These are phyloP conservation scores for Menidia beryllina DNA, from an alignment of 2,113 vertebrate genomes.

Conservation along the genomic window DNA sequence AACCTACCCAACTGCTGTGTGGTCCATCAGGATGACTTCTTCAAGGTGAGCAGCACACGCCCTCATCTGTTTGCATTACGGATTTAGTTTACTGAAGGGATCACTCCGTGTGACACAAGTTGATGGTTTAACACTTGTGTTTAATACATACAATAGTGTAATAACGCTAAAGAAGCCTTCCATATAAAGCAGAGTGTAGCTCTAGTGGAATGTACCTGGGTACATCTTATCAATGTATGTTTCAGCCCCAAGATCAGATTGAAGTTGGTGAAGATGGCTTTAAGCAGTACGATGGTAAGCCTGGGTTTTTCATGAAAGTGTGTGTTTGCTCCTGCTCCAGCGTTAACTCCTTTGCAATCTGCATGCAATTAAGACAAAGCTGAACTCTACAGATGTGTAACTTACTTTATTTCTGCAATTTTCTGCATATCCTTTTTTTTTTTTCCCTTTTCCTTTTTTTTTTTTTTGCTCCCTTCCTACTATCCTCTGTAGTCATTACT, in stretches of 20 bases:
- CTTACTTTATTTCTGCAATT: conserved; percentile 31
- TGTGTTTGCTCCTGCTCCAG: conserved; percentile 32
- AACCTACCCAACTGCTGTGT: conserved; percentile 93
- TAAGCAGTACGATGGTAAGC: conserved; percentile 99
- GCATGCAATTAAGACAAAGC: conserved; percentile 52
- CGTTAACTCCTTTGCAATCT: conserved; percentile 42
- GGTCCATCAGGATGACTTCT: conserved; percentile 95
- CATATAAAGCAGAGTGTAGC: conserved; percentile 61
- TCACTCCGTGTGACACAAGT: conserved; percentile 13
- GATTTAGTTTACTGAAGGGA: conserved; percentile 1
- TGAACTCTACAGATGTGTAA: background rate
- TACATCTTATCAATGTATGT: conserved; percentile 84
- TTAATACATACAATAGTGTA: conserved; percentile 32
- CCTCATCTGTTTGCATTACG: background rate
- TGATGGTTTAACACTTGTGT: conserved; percentile 19
- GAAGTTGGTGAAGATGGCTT: conserved; percentile 94
- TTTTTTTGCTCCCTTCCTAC: background rate
- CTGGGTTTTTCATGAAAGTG: conserved; percentile 68
- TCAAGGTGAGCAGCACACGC: conserved; percentile 85
- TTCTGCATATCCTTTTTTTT: conserved; percentile 11
- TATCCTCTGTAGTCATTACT: conserved; percentile 83
- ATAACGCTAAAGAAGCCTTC: conserved; percentile 41
- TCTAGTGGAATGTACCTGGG: conserved; percentile 77
- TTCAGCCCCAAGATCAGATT: conserved; percentile 99
- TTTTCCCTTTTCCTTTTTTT: background rate